These are phyloP conservation scores for Manis pentadactyla DNA, from an alignment of 2,797 vertebrate species.

Conservation along the genomic window DNA sequence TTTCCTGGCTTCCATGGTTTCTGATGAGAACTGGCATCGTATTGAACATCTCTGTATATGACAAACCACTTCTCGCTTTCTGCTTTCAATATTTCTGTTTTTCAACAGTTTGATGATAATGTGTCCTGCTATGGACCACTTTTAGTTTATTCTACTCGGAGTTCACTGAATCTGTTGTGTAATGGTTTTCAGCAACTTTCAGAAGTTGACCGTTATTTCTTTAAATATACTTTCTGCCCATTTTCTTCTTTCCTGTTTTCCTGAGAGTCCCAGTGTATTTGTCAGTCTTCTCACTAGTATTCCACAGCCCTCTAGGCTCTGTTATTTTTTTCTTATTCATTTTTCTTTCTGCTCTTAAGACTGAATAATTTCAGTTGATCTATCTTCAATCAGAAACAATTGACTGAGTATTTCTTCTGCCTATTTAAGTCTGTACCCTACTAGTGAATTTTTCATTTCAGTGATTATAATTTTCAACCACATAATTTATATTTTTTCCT, in stretches of 20 bases:
- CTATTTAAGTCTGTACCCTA: not conserved
- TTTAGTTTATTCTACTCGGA: not conserved
- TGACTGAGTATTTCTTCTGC: not conserved
- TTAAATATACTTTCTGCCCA: not conserved
- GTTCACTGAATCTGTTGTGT: not conserved
- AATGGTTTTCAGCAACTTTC: not conserved
- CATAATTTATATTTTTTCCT: not conserved
- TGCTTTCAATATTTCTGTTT: not conserved
- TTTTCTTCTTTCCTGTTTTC: not conserved
- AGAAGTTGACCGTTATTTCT: not conserved
- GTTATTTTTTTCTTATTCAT: not conserved
- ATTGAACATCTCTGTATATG: not conserved
- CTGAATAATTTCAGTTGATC: not conserved
- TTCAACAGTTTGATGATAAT: not conserved
- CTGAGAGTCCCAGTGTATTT: too few species aligned
- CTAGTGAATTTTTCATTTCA: not conserved
- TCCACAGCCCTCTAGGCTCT: not conserved
- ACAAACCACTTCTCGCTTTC: not conserved
- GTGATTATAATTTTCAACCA: not conserved
- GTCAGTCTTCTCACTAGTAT: not conserved
- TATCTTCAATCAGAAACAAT: not conserved
- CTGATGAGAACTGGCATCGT: not conserved
- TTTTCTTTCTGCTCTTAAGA: not conserved
- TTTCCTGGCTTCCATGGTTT: not conserved
- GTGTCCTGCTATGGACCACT: not conserved